Conservation (phyloP, 2,888 invertebrate species). For the Diaphora mendica region DNA sequence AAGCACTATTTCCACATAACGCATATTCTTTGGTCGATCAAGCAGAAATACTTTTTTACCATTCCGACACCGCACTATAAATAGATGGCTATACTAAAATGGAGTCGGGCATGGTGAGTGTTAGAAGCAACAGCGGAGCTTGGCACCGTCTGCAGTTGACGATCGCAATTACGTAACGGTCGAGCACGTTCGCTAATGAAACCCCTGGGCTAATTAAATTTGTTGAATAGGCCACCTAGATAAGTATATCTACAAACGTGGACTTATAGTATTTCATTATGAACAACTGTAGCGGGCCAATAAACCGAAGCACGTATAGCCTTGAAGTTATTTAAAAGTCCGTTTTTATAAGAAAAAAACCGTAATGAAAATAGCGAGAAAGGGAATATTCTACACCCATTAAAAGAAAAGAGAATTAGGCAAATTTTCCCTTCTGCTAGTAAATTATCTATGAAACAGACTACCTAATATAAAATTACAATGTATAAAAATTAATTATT, state of each 20-base stretch:
- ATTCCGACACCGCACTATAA: conserved; percentile 30
- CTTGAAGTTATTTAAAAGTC: too few relatives aligned
- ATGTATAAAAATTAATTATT: too few relatives aligned
- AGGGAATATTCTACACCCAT: background rate
- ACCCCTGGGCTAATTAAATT: conserved; percentile 69
- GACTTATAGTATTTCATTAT: conserved; percentile 23
- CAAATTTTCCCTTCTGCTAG: background rate
- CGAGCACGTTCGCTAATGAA: conserved; percentile 63
- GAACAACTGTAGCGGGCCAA: background rate
- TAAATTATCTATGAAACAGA: too few relatives aligned
- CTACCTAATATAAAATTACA: too few relatives aligned
- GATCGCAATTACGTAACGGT: conserved; percentile 67
- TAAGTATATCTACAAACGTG: conserved; percentile 23
- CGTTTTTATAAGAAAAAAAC: background rate
- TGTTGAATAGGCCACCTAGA: conserved; percentile 51
- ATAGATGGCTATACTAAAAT: conserved; percentile 25
- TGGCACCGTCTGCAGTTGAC: conserved; percentile 68
- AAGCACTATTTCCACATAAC: conserved; percentile 15
- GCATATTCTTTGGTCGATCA: conserved; percentile 27
- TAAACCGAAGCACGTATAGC: background rate
- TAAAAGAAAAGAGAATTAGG: background rate
- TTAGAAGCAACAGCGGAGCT: conserved; percentile 25
- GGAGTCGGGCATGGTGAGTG: conserved; percentile 20
- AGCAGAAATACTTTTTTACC: conserved; percentile 26
- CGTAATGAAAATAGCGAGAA: background rate